Percentiles rank a stretch among this genome's conserved stretches.
These are phyloP conservation scores for Nephotettix cincticeps DNA, from an alignment of 1,140 invertebrate genomes.

Conservation along the genomic window DNA sequence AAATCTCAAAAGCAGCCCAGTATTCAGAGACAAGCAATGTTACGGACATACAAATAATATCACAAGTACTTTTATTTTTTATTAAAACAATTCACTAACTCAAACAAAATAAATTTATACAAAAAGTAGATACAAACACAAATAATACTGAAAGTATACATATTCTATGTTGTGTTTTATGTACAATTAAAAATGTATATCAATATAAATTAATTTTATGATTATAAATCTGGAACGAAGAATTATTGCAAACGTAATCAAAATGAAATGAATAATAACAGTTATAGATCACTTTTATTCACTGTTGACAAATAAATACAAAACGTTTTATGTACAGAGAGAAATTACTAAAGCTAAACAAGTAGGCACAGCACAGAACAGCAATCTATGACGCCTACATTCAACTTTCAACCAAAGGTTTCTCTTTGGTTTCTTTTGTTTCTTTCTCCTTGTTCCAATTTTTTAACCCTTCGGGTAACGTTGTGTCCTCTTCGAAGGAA, in stretches of 20 bases:
- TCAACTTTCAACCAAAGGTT: background rate
- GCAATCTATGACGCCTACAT: background rate
- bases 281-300: background rate
- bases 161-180: too few species aligned
- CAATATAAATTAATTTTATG: too few species aligned
- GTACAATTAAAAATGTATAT: too few species aligned
- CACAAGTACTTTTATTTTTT: too few species aligned
- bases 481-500: slow-evolving; percentile 95
- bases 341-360: background rate
- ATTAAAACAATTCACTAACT: too few species aligned
- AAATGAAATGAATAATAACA: background rate
- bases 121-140: too few species aligned
- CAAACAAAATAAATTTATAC: too few species aligned
- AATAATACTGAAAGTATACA: too few species aligned
- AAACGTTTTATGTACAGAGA: background rate
- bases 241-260: background rate
- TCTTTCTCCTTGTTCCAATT: slow-evolving; percentile 82
- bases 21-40: too few species aligned
- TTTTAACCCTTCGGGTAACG: slow-evolving; percentile 92
- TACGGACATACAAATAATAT: too few species aligned
- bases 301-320: background rate
- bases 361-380: background rate
- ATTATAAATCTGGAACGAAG: too few species aligned
- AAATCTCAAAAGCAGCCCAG: too few species aligned
- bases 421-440: slow-evolving; percentile 28